Evolutionary conservation across 2,797 vertebrate genomes (phyloP).

Genomic region (Aythya fuligula): DNA sequence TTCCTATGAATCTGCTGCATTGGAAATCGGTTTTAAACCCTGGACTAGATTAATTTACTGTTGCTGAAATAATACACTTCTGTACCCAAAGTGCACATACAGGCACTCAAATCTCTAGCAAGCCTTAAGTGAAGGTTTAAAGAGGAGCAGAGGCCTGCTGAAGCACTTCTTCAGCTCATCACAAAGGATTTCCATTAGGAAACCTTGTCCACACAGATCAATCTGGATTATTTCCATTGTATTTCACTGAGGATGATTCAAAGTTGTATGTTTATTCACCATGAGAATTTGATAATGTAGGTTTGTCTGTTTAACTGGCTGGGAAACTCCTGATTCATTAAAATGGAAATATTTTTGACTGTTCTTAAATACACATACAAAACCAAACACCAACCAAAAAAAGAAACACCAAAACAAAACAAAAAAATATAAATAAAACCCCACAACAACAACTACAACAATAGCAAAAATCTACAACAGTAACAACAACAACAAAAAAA

Average conservation of each 20-base stretch:
- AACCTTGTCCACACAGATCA: neutral
- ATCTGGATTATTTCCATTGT: neutral
- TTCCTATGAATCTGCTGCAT: neutral
- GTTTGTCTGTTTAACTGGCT: neutral
- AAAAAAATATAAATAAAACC: neutral
- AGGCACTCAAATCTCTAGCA: neutral
- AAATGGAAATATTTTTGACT: conserved; percentile 13
- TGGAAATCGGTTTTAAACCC: neutral
- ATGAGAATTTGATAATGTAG: neutral
- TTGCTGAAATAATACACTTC: neutral
- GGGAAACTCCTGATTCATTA: neutral
- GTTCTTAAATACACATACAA: neutral
- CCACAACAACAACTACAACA: neutral
- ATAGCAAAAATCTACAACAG: neutral
- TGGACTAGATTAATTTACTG: neutral
- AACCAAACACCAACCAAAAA: neutral
- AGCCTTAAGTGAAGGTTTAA: neutral
- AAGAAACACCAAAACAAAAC: too few species aligned
- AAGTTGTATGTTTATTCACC: neutral
- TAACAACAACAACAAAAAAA: neutral
- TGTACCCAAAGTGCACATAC: neutral
- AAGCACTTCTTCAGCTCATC: neutral
- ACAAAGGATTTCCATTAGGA: neutral
- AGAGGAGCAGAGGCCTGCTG: neutral
- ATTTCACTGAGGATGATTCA: neutral